phyloP scores from a whole-genome alignment of 2,888 invertebrate species.

The Ophion slaviceki region DNA sequence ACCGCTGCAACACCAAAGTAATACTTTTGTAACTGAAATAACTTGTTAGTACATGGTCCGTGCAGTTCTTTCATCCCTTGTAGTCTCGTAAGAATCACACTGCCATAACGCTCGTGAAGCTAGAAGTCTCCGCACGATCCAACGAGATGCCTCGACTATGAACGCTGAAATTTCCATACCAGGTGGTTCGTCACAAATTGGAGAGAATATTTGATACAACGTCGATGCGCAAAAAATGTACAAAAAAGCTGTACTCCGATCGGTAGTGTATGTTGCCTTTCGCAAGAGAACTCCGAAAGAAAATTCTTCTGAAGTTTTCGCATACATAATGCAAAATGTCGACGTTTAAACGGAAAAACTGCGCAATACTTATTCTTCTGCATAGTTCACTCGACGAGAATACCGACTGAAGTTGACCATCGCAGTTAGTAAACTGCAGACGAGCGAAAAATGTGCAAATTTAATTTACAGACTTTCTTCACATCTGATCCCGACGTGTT shows the following conservation, averaged over 20 bases:
- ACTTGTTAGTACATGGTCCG: no score
- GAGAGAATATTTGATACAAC: not conserved
- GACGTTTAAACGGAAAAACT: not conserved
- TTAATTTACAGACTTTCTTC: not conserved
- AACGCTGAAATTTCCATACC: constrained; percentile 1
- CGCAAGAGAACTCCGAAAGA: not conserved
- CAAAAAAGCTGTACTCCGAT: not conserved
- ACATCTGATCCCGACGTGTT: not conserved
- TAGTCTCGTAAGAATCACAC: no score
- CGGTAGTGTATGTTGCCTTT: not conserved
- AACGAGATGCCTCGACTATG: not conserved
- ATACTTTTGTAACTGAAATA: no score
- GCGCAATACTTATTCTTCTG: not conserved
- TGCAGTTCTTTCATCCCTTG: no score
- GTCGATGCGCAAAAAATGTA: constrained; percentile 5
- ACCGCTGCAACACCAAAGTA: no score
- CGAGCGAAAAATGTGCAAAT: constrained; percentile 9
- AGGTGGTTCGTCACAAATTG: not conserved
- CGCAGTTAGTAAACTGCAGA: not conserved
- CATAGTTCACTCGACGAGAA: not conserved
- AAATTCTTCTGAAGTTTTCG: not conserved
- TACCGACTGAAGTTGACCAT: not conserved
- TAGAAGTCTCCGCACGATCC: no score
- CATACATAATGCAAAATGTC: not conserved
- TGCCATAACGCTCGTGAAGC: no score